Percentiles rank a stretch among this genome's conserved stretches.
Conservation (phyloP, 2,797 vertebrate genomes). For the Peromyscus attwateri region DNA sequence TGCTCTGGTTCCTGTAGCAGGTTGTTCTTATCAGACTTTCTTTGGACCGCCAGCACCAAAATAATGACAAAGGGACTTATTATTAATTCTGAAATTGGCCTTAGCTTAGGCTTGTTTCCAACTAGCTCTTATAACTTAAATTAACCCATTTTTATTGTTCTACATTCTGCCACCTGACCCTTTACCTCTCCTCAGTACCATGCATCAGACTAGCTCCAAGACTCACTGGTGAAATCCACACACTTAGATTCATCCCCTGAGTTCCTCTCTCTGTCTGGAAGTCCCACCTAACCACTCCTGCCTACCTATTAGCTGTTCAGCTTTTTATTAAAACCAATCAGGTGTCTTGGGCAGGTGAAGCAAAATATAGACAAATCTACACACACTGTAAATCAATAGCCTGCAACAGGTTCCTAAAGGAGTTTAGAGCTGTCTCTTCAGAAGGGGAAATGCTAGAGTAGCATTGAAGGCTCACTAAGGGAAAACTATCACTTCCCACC, state of each 20-base stretch:
- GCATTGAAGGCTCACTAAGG: not conserved
- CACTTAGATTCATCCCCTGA: not conserved
- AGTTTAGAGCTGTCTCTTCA: not conserved
- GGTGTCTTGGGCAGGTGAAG: not conserved
- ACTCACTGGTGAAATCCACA: not conserved
- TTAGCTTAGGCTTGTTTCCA: not conserved
- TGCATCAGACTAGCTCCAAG: not conserved
- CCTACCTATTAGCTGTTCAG: not conserved
- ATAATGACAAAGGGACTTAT: not conserved
- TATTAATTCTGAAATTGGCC: not conserved
- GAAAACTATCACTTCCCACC: not conserved
- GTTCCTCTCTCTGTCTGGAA: not conserved
- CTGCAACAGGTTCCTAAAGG: not conserved
- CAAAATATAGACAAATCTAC: not conserved
- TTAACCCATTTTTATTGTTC: not conserved
- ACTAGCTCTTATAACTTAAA: not conserved
- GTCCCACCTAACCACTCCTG: not conserved
- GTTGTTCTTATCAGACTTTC: not conserved
- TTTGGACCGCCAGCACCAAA: not conserved
- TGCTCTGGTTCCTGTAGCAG: not conserved
- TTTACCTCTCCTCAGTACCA: not conserved
- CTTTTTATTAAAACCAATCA: not conserved
- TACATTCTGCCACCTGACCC: not conserved
- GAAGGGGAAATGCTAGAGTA: not conserved
- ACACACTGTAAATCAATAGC: not conserved